Conservation (phyloP, 2,113 vertebrate species). For the Haemorhous mexicanus region DNA sequence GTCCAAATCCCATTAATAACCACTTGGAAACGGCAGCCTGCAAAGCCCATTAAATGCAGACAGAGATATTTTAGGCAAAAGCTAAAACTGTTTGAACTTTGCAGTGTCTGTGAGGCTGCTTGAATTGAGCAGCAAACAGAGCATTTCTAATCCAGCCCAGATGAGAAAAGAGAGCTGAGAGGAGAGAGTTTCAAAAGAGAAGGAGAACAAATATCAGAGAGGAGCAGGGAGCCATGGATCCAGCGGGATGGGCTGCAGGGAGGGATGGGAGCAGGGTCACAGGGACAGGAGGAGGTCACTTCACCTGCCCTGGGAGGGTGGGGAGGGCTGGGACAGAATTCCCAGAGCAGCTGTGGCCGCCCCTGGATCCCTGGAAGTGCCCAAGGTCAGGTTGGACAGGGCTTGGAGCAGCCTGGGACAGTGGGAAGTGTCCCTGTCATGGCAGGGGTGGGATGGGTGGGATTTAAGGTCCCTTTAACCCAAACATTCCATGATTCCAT, state of each 20-base stretch:
- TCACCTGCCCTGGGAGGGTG: neutral
- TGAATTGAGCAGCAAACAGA: slow-evolving; percentile 30
- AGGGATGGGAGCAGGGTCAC: too few relatives aligned
- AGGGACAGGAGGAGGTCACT: too few relatives aligned
- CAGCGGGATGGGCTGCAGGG: neutral
- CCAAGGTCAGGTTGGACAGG: too few relatives aligned
- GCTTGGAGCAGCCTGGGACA: too few relatives aligned
- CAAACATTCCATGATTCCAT: too few relatives aligned
- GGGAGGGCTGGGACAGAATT: neutral
- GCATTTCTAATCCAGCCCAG: slow-evolving; percentile 38
- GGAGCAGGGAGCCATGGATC: rapidly evolving
- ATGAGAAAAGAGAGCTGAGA: neutral
- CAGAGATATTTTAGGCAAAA: slow-evolving; percentile 6
- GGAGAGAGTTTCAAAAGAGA: neutral
- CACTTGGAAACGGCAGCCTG: neutral
- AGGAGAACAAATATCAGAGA: neutral
- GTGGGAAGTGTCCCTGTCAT: too few relatives aligned
- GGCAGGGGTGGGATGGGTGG: too few relatives aligned
- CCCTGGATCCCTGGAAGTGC: too few relatives aligned
- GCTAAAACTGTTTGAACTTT: slow-evolving; percentile 12
- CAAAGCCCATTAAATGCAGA: slow-evolving; percentile 34
- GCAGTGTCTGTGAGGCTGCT: neutral
- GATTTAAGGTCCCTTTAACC: too few relatives aligned
- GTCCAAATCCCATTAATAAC: slow-evolving; percentile 25
- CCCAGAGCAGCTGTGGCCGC: too few relatives aligned